Evolutionary conservation across 2,888 invertebrate species (phyloP).

Genomic region (Nomada lathburiana): DNA sequence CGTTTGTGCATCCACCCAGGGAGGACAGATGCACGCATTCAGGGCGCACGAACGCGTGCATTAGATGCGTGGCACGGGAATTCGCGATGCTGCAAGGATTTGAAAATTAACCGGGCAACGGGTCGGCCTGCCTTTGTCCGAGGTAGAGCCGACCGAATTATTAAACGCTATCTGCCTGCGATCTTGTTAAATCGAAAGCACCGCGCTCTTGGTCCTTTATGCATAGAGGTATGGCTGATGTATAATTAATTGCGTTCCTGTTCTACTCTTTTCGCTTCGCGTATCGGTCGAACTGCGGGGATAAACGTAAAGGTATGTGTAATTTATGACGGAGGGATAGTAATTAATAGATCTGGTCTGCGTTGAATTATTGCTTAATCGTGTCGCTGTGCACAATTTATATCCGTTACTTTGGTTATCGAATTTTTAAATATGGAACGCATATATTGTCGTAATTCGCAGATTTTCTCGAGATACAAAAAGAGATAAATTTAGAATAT

Average conservation of each 20-base stretch:
- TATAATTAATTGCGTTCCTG: background rate
- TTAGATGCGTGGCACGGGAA: slow-evolving; percentile 4
- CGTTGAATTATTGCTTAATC: too few species aligned
- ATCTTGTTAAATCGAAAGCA: slow-evolving; percentile 1
- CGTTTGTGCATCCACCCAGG: slow-evolving; percentile 19
- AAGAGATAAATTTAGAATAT: too few species aligned
- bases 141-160: background rate
- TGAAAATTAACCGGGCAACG: slow-evolving; percentile 16
- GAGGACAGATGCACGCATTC: slow-evolving; percentile 23
- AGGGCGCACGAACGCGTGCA: slow-evolving; percentile 1
- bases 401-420: too few species aligned
- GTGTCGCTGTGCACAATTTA: too few species aligned
- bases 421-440: too few species aligned
- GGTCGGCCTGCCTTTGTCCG: background rate
- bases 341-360: too few species aligned
- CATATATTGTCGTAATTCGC: too few species aligned
- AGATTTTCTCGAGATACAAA: too few species aligned
- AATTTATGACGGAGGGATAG: too few species aligned
- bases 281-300: background rate
- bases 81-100: slow-evolving; percentile 4
- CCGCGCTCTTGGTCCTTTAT: background rate
- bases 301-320: background rate
- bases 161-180: background rate
- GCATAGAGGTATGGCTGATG: background rate
- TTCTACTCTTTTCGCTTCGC: too few species aligned